A percentile compares a stretch with the other conserved stretches of the same genome.
Conservation (phyloP, 2,888 invertebrate species). For the Charanyca ferruginea region DNA sequence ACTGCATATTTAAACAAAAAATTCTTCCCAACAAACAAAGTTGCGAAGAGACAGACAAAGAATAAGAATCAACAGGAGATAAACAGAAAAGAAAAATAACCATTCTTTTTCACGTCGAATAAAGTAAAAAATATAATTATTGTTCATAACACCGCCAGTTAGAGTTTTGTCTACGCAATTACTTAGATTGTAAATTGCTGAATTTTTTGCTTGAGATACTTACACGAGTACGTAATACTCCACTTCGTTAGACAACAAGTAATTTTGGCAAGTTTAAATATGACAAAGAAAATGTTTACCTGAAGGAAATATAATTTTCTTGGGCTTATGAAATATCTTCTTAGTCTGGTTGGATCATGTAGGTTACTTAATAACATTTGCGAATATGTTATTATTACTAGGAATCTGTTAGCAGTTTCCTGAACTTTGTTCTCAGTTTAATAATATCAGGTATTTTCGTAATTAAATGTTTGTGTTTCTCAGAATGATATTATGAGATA, state of each 20-base stretch:
- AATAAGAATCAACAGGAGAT: not conserved
- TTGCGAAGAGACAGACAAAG: not conserved
- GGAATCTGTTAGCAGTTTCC: not conserved
- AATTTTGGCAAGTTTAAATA: slow-evolving; percentile 47
- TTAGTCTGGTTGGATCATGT: not conserved
- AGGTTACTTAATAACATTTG: slow-evolving; percentile 5
- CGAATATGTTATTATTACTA: slow-evolving; percentile 12
- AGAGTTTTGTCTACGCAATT: slow-evolving; percentile 48
- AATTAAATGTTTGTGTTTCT: not conserved
- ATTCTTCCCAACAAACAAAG: not conserved
- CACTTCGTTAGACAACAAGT: slow-evolving; percentile 23
- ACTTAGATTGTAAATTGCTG: slow-evolving; percentile 48
- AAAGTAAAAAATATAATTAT: slow-evolving; percentile 27
- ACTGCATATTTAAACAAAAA: no score
- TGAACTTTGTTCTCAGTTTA: slow-evolving; percentile 1
- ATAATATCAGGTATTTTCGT: slow-evolving; percentile 6
- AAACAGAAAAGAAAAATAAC: slow-evolving; percentile 4
- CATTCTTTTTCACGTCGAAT: not conserved
- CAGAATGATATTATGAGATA: not conserved
- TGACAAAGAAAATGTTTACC: slow-evolving; percentile 17
- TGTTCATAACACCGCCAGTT: slow-evolving; percentile 36
- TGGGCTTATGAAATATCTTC: not conserved
- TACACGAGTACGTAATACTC: slow-evolving; percentile 39
- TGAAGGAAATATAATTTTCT: slow-evolving; percentile 17
- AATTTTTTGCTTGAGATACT: slow-evolving; percentile 49